Conservation (phyloP, 2,888 invertebrate genomes). For the Amiota mariae region DNA sequence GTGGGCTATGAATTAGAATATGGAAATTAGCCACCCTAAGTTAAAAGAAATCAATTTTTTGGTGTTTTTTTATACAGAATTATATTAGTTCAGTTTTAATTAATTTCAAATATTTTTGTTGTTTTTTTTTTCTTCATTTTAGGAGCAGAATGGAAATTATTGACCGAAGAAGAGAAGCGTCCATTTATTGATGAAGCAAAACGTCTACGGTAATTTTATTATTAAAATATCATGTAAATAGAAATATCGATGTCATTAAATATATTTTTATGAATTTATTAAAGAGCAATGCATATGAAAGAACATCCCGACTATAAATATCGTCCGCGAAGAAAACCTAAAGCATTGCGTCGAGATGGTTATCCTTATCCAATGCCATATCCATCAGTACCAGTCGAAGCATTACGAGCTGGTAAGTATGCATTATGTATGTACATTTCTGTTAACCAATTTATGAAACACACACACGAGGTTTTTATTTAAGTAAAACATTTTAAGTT, state of each 20-base stretch:
- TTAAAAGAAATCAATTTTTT: no score
- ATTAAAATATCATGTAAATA: conserved; percentile 2
- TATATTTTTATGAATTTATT: background rate
- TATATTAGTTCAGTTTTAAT: no score
- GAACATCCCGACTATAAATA: conserved; percentile 97
- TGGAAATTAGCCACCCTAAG: no score
- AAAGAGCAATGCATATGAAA: conserved; percentile 93
- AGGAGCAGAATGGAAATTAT: conserved; percentile 97
- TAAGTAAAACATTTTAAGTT: no score
- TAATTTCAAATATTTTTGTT: no score
- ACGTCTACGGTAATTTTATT: conserved; percentile 77
- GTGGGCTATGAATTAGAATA: no score
- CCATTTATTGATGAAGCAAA: conserved; percentile 99
- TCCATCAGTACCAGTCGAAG: conserved; percentile 92
- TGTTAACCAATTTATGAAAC: no score
- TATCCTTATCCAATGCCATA: conserved; percentile 95
- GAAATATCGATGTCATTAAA: no score
- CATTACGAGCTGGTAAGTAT: conserved; percentile 86
- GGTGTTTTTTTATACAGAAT: no score
- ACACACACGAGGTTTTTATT: no score
- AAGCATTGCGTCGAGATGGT: conserved; percentile 90
- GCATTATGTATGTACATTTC: background rate
- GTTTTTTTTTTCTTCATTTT: conserved; percentile 30
- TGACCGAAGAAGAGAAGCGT: conserved; percentile 94
- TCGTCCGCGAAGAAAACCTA: conserved; percentile 90